Evolutionary conservation across 2,113 vertebrate genomes (phyloP).

Genomic region (Barnardius zonarius): DNA sequence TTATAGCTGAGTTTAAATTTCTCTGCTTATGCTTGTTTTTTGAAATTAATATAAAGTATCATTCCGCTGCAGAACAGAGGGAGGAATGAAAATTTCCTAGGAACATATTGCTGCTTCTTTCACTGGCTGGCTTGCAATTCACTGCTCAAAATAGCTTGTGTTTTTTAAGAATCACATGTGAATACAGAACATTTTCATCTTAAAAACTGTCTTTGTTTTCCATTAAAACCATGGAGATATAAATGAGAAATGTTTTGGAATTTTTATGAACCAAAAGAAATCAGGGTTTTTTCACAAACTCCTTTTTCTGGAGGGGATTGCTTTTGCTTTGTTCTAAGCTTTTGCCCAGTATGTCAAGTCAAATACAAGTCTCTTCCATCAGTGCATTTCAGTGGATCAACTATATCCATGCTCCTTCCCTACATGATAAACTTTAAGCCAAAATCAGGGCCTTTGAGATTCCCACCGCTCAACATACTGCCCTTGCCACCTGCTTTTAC

Average conservation of each 20-base stretch:
- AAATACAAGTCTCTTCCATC: slow-evolving; percentile 16
- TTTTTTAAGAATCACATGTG: slow-evolving; percentile 52
- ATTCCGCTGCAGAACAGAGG: slow-evolving; percentile 53
- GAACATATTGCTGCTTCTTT: slow-evolving; percentile 65
- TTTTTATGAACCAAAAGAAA: slow-evolving; percentile 19
- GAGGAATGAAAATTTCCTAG: slow-evolving; percentile 57
- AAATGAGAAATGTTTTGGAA: neutral
- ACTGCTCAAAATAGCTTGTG: slow-evolving; percentile 59
- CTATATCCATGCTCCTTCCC: neutral
- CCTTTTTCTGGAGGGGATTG: slow-evolving; percentile 19
- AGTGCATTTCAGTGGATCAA: neutral
- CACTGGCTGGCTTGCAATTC: slow-evolving; percentile 51
- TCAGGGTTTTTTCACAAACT: neutral
- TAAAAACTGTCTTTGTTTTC: slow-evolving; percentile 31
- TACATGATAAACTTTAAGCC: neutral
- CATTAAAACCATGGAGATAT: slow-evolving; percentile 15
- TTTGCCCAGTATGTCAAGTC: slow-evolving; percentile 13
- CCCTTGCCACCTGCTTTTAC: neutral
- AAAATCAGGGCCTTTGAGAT: slow-evolving; percentile 1
- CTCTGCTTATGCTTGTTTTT: slow-evolving; percentile 39
- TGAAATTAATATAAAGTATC: slow-evolving; percentile 38
- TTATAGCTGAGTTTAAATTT: slow-evolving; percentile 9
- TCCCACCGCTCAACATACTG: neutral
- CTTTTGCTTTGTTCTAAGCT: slow-evolving; percentile 42
- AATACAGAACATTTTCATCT: slow-evolving; percentile 51